Conservation (phyloP, 2,888 invertebrate species). For the Hermodice carunculata region DNA sequence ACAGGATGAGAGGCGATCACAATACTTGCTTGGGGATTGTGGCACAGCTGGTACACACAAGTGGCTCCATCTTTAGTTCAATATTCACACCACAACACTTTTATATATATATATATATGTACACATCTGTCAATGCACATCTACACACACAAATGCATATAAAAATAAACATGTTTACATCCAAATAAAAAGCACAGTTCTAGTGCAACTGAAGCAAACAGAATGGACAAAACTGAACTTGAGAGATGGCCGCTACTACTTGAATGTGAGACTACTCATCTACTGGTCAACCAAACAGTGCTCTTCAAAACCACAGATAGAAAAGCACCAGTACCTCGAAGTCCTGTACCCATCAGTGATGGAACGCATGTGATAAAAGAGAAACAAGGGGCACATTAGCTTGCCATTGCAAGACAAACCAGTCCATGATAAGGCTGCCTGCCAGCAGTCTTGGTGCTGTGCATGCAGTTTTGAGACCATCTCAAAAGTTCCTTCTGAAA, state of each 20-base stretch:
- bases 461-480: conserved; percentile 36
- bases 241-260: conserved; percentile 43
- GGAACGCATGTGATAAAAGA: conserved; percentile 19
- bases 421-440: too few species aligned
- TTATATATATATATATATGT: background rate
- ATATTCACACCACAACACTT: too few species aligned
- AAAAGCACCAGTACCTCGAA: conserved; percentile 80
- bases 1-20: too few species aligned
- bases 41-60: too few species aligned
- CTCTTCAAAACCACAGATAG: background rate
- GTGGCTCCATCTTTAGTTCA: too few species aligned
- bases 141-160: background rate
- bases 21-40: too few species aligned
- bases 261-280: background rate
- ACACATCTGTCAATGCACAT: background rate
- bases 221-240: conserved; percentile 34
- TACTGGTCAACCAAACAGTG: conserved; percentile 2
- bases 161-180: background rate
- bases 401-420: too few species aligned
- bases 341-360: conserved; percentile 74
- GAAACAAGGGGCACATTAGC: too few species aligned
- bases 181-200: background rate
- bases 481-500: conserved; percentile 48
- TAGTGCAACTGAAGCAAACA: conserved; percentile 1
- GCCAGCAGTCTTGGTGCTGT: too few species aligned